A percentile compares a stretch with the other conserved stretches of the same genome.
Evolutionary conservation across 2,113 vertebrate species (phyloP).

Genomic region (Pipa parva): DNA sequence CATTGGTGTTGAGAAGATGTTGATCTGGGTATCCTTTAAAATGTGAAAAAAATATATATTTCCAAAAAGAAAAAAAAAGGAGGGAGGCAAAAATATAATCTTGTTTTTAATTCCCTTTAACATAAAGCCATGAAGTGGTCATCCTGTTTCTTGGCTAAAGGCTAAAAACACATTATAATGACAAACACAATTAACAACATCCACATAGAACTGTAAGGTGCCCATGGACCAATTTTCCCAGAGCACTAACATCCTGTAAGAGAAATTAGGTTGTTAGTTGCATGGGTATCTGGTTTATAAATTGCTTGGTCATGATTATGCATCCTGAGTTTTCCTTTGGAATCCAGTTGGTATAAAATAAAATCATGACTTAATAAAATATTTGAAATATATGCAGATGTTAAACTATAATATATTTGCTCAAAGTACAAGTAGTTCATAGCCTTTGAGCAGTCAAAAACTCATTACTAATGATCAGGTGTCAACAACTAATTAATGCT

Average conservation of each 20-base stretch:
- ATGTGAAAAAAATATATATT: constrained; percentile 46
- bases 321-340: no score
- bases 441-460: no score
- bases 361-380: no score
- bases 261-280: neutral
- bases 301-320: no score
- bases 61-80: constrained; percentile 42
- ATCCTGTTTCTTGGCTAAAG: constrained; percentile 22
- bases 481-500: no score
- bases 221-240: neutral
- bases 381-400: no score
- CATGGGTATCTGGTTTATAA: no score
- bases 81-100: constrained; percentile 31
- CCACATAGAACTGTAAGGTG: constrained; percentile 7
- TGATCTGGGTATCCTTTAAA: constrained; percentile 32
- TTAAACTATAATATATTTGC: no score
- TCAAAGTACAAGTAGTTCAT: no score
- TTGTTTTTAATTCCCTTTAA: constrained; percentile 48
- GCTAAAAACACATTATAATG: constrained; percentile 21
- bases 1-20: constrained; percentile 59
- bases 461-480: no score
- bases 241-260: constrained; percentile 2
- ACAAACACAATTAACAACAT: constrained; percentile 29
- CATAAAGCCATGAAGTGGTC: constrained; percentile 51
- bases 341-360: no score